phyloP scores from a whole-genome alignment of 2,888 invertebrate species.

The Platycnemis pennipes region DNA sequence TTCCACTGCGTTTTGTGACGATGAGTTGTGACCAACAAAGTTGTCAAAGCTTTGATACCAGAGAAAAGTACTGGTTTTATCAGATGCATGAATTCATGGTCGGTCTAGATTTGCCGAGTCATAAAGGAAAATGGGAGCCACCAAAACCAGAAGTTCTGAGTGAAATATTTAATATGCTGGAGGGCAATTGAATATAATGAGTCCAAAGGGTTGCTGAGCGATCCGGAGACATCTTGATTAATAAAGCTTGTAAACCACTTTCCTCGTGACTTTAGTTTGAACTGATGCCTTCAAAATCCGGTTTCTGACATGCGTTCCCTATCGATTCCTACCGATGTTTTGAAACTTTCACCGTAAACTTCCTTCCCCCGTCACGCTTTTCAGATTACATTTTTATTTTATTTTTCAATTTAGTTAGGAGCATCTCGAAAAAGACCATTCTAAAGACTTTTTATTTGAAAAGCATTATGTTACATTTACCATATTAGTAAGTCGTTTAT shows the following conservation, averaged over 20 bases:
- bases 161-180: neutral
- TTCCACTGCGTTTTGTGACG: no score
- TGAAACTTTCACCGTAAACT: neutral
- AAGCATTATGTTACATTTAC: no score
- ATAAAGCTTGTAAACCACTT: neutral
- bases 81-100: no score
- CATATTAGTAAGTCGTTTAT: no score
- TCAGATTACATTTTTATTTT: neutral
- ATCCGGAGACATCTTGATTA: neutral
- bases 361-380: neutral
- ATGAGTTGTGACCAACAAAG: no score
- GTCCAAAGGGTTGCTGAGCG: neutral
- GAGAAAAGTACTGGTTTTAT: no score
- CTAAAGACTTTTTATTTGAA: no score
- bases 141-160: neutral
- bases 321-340: neutral
- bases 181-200: neutral
- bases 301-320: neutral
- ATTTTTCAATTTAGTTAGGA: neutral
- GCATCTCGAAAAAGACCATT: neutral
- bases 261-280: neutral
- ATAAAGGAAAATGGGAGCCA: neutral
- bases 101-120: neutral
- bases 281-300: neutral
- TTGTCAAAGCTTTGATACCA: no score